Evolutionary conservation across 2,888 invertebrate species (phyloP).

Genomic region (Philereme vetulata): DNA sequence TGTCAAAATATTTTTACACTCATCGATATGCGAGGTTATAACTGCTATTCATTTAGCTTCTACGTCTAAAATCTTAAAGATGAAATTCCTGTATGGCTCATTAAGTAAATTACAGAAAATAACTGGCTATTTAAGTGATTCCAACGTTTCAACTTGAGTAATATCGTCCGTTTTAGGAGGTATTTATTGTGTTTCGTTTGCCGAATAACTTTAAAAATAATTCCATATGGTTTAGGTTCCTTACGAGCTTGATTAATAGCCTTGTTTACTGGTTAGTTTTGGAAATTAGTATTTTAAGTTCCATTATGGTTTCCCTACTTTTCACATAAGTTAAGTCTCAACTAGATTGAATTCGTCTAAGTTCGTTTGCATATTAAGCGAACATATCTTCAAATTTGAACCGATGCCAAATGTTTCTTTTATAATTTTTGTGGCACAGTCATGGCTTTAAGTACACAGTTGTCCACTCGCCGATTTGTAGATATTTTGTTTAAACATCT

Average conservation of each 20-base stretch:
- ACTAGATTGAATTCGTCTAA: constrained; percentile 7
- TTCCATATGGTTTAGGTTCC: constrained; percentile 21
- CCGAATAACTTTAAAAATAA: constrained; percentile 13
- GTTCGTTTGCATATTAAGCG: too few species aligned
- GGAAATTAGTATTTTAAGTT: constrained; percentile 17
- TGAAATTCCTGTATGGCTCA: constrained; percentile 8
- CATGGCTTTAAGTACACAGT: too few species aligned
- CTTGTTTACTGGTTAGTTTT: constrained; percentile 18
- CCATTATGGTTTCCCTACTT: constrained; percentile 24
- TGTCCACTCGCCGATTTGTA: too few species aligned
- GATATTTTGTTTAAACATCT: too few species aligned
- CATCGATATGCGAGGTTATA: constrained; percentile 6
- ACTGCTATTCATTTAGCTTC: constrained; percentile 3
- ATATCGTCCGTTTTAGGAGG: constrained; percentile 27
- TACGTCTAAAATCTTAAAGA: constrained; percentile 6
- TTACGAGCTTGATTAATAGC: constrained; percentile 27
- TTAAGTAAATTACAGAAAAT: constrained; percentile 12
- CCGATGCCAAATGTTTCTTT: too few species aligned
- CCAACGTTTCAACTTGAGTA: constrained; percentile 22
- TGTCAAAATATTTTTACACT: constrained; percentile 41
- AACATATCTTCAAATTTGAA: too few species aligned
- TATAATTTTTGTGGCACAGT: too few species aligned
- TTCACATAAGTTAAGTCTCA: constrained; percentile 19
- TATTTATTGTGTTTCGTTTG: constrained; percentile 21
- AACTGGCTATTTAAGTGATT: constrained; percentile 19